Percentiles rank a stretch among this genome's conserved stretches.
Evolutionary conservation across 2,888 invertebrate genomes (phyloP).

Genomic region (Achlya flavicornis): DNA sequence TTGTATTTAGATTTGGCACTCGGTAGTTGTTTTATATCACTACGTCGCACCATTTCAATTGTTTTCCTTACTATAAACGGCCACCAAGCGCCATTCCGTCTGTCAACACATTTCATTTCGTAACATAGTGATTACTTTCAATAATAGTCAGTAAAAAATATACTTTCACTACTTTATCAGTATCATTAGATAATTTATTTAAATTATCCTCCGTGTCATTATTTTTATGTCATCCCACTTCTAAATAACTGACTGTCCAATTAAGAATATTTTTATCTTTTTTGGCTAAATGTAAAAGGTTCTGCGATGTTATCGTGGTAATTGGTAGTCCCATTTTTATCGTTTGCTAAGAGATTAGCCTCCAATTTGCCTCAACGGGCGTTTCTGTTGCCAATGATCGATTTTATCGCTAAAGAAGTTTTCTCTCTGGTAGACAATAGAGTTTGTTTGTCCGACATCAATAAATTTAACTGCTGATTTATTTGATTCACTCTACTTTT

Average conservation of each 20-base stretch:
- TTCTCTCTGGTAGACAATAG: neutral
- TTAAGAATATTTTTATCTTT: constrained; percentile 1
- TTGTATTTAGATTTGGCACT: constrained; percentile 12
- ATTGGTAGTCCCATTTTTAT: constrained; percentile 62
- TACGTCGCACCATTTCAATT: constrained; percentile 41
- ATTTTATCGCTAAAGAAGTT: constrained; percentile 32
- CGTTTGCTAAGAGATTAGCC: constrained; percentile 54
- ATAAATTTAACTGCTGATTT: neutral
- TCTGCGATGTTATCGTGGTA: constrained; percentile 60
- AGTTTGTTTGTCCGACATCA: neutral
- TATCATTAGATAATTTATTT: constrained; percentile 22
- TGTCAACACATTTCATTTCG: too few species aligned
- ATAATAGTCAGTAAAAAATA: too few species aligned
- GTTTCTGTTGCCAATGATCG: constrained; percentile 47
- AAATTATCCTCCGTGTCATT: constrained; percentile 1
- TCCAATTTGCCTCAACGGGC: constrained; percentile 47
- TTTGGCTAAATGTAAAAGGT: constrained; percentile 30
- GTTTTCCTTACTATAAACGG: constrained; percentile 46
- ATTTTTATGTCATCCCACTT: neutral
- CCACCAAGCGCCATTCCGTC: constrained; percentile 46
- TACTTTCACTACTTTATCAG: too few species aligned
- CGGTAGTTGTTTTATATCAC: constrained; percentile 41
- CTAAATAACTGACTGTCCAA: neutral
- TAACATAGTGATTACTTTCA: too few species aligned
- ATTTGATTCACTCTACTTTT: neutral